Conservation (phyloP, 2,888 invertebrate genomes). For the Melipona bicolor region DNA sequence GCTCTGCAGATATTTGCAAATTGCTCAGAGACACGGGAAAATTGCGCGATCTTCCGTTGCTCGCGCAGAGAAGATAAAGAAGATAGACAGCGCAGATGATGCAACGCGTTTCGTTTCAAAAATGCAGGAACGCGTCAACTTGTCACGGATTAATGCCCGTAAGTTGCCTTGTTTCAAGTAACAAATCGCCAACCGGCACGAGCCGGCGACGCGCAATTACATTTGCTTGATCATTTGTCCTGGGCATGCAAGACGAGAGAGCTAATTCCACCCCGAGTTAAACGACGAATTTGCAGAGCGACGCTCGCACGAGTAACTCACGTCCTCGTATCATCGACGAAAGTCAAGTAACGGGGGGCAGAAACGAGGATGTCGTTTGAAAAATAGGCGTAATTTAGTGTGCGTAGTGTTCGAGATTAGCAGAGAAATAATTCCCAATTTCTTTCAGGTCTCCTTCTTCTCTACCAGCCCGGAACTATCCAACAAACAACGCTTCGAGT, state of each 20-base stretch:
- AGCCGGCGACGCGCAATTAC: not conserved
- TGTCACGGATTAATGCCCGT: not conserved
- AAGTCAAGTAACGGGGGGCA: not conserved
- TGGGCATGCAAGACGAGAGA: not conserved
- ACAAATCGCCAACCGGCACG: not conserved
- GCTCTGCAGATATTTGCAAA: slow-evolving; percentile 3
- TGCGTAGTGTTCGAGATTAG: not conserved
- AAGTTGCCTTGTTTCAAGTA: not conserved
- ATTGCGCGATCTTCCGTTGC: not conserved
- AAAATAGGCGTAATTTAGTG: not conserved
- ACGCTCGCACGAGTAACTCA: not conserved
- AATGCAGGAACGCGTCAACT: too few relatives aligned
- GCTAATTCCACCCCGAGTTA: slow-evolving; percentile 2
- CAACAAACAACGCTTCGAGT: slow-evolving; percentile 97
- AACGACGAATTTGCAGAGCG: not conserved
- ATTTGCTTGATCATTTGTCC: not conserved
- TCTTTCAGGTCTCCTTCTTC: slow-evolving; percentile 95
- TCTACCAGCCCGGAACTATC: slow-evolving; percentile 97
- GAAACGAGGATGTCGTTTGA: not conserved
- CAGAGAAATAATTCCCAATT: not conserved
- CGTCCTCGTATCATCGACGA: too few relatives aligned
- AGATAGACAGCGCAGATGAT: too few relatives aligned
- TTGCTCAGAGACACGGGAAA: slow-evolving; percentile 2
- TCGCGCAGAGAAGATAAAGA: too few relatives aligned
- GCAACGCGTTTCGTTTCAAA: too few relatives aligned